phyloP scores from a whole-genome alignment of 2,888 invertebrate species.

The Rhogogaster chlorosoma region DNA sequence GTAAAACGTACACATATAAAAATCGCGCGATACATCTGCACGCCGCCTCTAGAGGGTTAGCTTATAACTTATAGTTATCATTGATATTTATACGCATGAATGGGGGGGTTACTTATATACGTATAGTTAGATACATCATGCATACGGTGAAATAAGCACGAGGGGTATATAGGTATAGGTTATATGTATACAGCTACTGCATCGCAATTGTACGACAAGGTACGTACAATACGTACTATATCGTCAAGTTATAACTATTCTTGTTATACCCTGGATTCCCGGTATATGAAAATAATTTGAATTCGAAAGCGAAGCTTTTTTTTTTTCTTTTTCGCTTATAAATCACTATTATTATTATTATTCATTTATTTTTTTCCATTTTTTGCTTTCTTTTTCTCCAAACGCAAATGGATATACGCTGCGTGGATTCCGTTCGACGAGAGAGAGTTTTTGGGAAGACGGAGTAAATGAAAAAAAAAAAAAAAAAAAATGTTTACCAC shows the following conservation, averaged over 20 bases:
- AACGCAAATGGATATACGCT: not conserved
- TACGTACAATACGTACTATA: too few species aligned
- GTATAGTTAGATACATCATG: not conserved
- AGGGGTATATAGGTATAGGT: not conserved
- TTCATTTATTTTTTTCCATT: not conserved
- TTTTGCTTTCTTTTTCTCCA: not conserved
- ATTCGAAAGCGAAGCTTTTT: not conserved
- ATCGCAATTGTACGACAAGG: not conserved
- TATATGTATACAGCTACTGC: not conserved
- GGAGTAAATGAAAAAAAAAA: conserved; percentile 46
- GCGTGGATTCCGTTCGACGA: conserved; percentile 53
- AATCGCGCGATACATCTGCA: conserved; percentile 21
- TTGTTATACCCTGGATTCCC: not conserved
- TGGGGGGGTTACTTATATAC: not conserved
- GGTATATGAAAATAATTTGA: not conserved
- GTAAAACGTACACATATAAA: not conserved
- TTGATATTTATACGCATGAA: not conserved
- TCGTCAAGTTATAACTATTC: not conserved
- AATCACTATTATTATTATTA: too few species aligned
- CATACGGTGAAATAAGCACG: not conserved
- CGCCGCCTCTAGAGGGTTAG: conserved; percentile 27
- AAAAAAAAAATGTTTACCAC: conserved; percentile 50
- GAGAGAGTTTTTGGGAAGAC: conserved; percentile 44
- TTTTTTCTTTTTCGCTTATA: not conserved
- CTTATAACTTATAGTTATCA: not conserved